phyloP scores from a whole-genome alignment of 2,888 invertebrate genomes.

The Nezara viridula region DNA sequence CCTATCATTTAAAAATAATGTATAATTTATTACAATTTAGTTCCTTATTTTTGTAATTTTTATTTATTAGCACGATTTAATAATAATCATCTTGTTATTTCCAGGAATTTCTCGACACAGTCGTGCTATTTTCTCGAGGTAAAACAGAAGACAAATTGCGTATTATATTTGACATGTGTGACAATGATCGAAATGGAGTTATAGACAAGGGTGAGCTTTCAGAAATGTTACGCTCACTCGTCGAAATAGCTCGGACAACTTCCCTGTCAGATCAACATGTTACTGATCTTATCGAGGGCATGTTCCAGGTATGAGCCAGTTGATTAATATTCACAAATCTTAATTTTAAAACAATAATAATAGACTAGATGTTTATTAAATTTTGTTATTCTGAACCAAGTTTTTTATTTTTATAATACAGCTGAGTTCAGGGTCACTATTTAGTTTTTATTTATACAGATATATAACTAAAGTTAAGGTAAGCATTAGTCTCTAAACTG shows the following conservation, averaged over 20 bases:
- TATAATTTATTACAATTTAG: no score
- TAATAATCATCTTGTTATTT: slow-evolving; percentile 58
- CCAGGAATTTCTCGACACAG: slow-evolving; percentile 93
- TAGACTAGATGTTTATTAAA: no score
- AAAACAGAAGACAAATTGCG: slow-evolving; percentile 93
- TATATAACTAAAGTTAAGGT: no score
- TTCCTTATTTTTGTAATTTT: no score
- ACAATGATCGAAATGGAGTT: slow-evolving; percentile 92
- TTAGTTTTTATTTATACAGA: no score
- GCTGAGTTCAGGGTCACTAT: no score
- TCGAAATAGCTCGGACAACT: slow-evolving; percentile 93
- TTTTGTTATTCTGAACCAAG: no score
- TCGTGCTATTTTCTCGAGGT: slow-evolving; percentile 90
- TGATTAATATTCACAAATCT: neutral
- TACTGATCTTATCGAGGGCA: slow-evolving; percentile 92
- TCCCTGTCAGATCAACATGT: slow-evolving; percentile 92
- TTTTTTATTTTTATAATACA: no score
- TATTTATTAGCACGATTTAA: neutral
- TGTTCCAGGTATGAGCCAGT: slow-evolving; percentile 80
- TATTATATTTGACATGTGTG: slow-evolving; percentile 98
- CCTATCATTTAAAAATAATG: neutral
- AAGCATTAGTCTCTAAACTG: no score
- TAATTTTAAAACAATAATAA: neutral
- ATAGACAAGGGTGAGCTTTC: slow-evolving; percentile 94
- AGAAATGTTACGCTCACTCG: slow-evolving; percentile 92